Base-by-base conservation (phyloP, 1,140 invertebrate species). In the Drosophila pseudoobscura region DNA sequence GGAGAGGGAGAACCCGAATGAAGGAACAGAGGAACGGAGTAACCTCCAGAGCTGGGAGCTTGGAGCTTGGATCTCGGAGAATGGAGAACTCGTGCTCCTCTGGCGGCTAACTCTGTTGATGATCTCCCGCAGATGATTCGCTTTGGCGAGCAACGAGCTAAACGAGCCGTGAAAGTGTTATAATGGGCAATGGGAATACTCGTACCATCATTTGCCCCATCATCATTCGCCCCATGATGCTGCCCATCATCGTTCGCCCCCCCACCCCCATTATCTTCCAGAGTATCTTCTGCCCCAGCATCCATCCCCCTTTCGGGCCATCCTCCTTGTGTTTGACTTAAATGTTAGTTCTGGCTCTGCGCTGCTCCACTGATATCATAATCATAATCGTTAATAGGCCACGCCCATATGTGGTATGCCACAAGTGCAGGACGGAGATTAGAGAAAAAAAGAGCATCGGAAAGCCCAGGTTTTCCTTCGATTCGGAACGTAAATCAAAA, bases 121-220 rank as follows among this genome's bases (percentile, higher is more conserved):
- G 72, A 52, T 84, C 80, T 69, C 6, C 51, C 35, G 56, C 44
- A 49, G 76, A 79, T 63, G 75, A 54, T 64, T 82, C 59, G 45
- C 45, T 59, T 39, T 61, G 54, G 71, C 75, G 72, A 75, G 65
- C 69, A 50, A 74, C 35, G 58, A 64, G 58, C 75, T 61, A 80
- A 88, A 88, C 84, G 84, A 88, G 75, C 83, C 83, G 84, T 88
- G 83, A 88, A 88, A 88, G 83, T 88, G 83, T 88, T 88, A 88
- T 89, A 88, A 89, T 88, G 78, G 63, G 55, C 69, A 78, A 45
- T 76, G 64, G 60, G 52, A 57, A 64, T 59, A 13, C 35, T 7
- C 29, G 29, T 8, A 7, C 29, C 29, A 31, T 31, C 35, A 39
- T 39, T 39, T 11, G 35, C 35, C 35, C 35, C 35, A 39, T 39